Evolutionary conservation across 2,888 invertebrate genomes (phyloP).

Genomic region (Ceratothoa steindachneri): DNA sequence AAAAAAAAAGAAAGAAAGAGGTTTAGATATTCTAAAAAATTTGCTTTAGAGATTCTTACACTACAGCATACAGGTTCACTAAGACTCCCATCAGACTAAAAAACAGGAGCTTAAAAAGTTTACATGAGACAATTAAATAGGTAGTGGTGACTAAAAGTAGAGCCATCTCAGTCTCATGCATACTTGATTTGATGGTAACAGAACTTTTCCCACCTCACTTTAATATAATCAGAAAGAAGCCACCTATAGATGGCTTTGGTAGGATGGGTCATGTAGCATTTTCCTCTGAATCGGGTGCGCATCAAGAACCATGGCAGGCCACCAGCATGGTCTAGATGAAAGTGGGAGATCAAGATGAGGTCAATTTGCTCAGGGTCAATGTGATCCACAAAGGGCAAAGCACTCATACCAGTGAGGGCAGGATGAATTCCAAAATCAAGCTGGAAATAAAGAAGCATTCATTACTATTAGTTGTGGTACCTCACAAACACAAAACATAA

Average conservation of each 20-base stretch:
- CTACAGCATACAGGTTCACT: too few relatives aligned
- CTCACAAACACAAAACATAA: too few relatives aligned
- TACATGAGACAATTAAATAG: too few relatives aligned
- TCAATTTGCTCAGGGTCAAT: conserved; percentile 98
- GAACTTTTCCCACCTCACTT: conserved; percentile 61
- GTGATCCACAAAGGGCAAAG: conserved; percentile 92
- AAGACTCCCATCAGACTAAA: too few relatives aligned
- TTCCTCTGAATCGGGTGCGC: conserved; percentile 94
- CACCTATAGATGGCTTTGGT: conserved; percentile 99
- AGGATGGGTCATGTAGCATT: conserved; percentile 99
- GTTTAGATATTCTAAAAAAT: too few relatives aligned
- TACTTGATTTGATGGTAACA: too few relatives aligned
- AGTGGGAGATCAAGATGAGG: conserved; percentile 91
- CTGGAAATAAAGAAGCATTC: conserved; percentile 22
- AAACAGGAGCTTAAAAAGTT: too few relatives aligned
- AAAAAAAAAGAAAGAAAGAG: too few relatives aligned
- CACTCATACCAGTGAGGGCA: conserved; percentile 93
- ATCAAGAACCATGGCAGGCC: conserved; percentile 96
- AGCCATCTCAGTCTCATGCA: too few relatives aligned
- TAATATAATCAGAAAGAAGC: conserved; percentile 97
- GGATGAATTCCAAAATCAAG: conserved; percentile 98
- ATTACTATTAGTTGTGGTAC: too few relatives aligned
- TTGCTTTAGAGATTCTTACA: too few relatives aligned
- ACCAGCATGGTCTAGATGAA: conserved; percentile 97
- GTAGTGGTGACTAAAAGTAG: too few relatives aligned